Conservation (phyloP, 1,140 invertebrate species). For the Nasonia vitripennis region DNA sequence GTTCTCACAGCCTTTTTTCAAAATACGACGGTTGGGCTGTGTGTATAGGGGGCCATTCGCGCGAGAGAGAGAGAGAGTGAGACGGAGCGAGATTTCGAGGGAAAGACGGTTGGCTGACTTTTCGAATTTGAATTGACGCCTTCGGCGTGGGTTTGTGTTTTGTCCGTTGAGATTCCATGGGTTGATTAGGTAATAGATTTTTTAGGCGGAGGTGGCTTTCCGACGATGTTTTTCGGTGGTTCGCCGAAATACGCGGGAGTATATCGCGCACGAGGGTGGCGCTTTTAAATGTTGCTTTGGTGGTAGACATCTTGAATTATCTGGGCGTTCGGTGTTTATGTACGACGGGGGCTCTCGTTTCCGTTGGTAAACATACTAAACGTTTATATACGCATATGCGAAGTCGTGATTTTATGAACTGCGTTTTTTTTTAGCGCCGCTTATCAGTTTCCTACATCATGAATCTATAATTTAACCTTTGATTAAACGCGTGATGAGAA, state of each 20-base stretch:
- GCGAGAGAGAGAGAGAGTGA: conserved; percentile 18
- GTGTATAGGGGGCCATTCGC: background rate
- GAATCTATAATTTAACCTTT: no score
- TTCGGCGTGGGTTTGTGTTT: conserved; percentile 1
- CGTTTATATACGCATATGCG: background rate
- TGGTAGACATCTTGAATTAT: conserved; percentile 42
- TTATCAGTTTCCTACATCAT: no score
- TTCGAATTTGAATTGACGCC: conserved; percentile 41
- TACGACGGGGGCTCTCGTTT: background rate
- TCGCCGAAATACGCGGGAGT: background rate
- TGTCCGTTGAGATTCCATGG: background rate
- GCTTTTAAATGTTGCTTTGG: conserved; percentile 12
- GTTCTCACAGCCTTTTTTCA: background rate
- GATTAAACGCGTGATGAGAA: no score
- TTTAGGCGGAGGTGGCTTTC: background rate
- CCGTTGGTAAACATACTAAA: background rate
- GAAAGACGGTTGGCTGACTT: conserved; percentile 43
- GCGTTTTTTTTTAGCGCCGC: no score
- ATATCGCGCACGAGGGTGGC: background rate
- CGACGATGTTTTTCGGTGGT: background rate
- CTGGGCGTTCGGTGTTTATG: conserved; percentile 8
- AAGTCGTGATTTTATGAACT: no score
- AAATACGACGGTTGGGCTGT: background rate
- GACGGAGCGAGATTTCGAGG: conserved; percentile 38
- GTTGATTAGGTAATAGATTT: background rate